These are phyloP conservation scores for Todiramphus saurophagus DNA, from an alignment of 2,113 vertebrate genomes.

Conservation along the genomic window DNA sequence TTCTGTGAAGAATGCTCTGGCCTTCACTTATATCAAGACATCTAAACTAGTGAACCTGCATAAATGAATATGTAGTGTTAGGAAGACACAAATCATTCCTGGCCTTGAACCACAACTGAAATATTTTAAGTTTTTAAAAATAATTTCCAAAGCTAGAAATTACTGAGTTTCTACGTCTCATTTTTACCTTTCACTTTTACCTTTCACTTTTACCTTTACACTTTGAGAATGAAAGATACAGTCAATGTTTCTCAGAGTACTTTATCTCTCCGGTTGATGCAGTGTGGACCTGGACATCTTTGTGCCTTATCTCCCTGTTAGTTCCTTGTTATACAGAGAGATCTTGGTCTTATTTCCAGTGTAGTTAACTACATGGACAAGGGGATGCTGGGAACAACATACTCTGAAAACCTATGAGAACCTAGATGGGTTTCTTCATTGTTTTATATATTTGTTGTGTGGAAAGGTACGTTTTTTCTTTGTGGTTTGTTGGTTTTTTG, in stretches of 20 bases:
- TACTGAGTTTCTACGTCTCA: not conserved
- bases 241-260: not conserved
- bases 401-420: not conserved
- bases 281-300: fast-evolving
- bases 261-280: not conserved
- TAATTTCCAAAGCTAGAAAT: not conserved
- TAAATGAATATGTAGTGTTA: not conserved
- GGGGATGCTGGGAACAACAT: not conserved
- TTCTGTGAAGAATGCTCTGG: not conserved
- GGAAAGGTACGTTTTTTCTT: fast-evolving
- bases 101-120: not conserved
- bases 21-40: not conserved
- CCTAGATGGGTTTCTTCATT: not conserved
- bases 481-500: not conserved
- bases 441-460: not conserved
- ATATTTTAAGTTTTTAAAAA: not conserved
- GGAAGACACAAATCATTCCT: not conserved
- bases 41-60: not conserved
- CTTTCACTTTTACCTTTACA: not conserved
- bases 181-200: not conserved
- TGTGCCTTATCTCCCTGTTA: not conserved
- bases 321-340: not conserved
- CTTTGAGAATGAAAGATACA: not conserved
- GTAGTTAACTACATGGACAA: not conserved
- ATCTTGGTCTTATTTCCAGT: not conserved